Evolutionary conservation across 2,888 invertebrate genomes (phyloP).

Genomic region (Rhamphomyia laevipes): DNA sequence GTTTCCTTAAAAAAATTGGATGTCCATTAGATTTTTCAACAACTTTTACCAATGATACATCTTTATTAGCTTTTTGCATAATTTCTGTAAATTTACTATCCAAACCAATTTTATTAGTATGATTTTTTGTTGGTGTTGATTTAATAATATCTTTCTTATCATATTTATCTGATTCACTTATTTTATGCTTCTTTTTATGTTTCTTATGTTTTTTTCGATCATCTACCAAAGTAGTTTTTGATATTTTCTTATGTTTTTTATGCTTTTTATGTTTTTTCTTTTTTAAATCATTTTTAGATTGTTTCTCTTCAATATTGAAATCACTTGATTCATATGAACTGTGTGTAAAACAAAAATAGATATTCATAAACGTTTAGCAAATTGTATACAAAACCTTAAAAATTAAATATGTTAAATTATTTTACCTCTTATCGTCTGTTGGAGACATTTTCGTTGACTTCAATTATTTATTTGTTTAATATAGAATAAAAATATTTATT

Average conservation of each 20-base stretch:
- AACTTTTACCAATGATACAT: slow-evolving; percentile 20
- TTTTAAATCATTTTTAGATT: not conserved
- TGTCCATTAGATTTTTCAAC: slow-evolving; percentile 25
- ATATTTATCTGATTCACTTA: not conserved
- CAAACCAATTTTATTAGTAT: slow-evolving; percentile 4
- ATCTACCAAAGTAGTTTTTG: not conserved
- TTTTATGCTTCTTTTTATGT: not conserved
- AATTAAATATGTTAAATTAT: too few species aligned
- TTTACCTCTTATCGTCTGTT: too few species aligned
- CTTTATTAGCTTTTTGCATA: slow-evolving; percentile 29
- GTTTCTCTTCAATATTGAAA: too few species aligned
- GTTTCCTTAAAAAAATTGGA: slow-evolving; percentile 25
- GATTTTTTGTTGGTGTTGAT: not conserved
- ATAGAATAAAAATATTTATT: too few species aligned
- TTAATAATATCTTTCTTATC: not conserved
- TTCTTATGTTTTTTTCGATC: not conserved
- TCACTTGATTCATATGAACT: too few species aligned
- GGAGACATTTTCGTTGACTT: too few species aligned
- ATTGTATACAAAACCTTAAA: too few species aligned
- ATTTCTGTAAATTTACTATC: slow-evolving; percentile 33
- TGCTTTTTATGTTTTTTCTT: not conserved
- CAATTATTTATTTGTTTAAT: too few species aligned
- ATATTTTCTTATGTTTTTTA: not conserved
- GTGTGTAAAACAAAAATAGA: too few species aligned
- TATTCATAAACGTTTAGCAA: too few species aligned